A percentile compares a stretch with the other conserved stretches of the same genome.
Evolutionary conservation across 2,888 invertebrate genomes (phyloP).

Genomic region (Pheosia gnoma): DNA sequence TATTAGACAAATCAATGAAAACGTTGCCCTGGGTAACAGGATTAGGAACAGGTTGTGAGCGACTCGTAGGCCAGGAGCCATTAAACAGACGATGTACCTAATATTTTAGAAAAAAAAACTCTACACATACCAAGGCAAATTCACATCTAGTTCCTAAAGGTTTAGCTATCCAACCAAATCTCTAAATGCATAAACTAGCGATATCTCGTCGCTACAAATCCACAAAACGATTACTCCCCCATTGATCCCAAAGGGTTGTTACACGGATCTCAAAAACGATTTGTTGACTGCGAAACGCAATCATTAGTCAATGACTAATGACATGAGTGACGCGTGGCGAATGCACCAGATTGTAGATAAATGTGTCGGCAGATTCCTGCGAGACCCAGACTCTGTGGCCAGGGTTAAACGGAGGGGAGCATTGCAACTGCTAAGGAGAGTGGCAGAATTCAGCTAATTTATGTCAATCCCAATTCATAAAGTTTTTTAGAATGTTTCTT

Average conservation of each 20-base stretch:
- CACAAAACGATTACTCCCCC: conserved; percentile 5
- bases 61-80: no score
- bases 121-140: no score
- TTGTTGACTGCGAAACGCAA: conserved; percentile 8
- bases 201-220: conserved; percentile 1
- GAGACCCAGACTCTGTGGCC: not conserved
- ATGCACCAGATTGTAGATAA: conserved; percentile 10
- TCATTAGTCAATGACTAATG: conserved; percentile 47
- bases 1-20: no score
- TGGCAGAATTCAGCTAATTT: not conserved
- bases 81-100: no score
- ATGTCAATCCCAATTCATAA: not conserved
- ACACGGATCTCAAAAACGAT: conserved; percentile 9
- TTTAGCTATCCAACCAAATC: no score
- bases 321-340: conserved; percentile 25
- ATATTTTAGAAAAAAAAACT: no score
- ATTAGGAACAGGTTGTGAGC: no score
- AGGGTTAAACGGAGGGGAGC: not conserved
- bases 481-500: no score
- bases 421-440: not conserved
- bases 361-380: not conserved
- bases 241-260: conserved; percentile 5
- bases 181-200: no score
- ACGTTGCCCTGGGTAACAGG: no score
- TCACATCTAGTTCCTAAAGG: no score